Evolutionary conservation across 2,113 vertebrate genomes (phyloP), one percentile per base, ranked within the genome.

Genomic region (Echinops telfairi): DNA sequence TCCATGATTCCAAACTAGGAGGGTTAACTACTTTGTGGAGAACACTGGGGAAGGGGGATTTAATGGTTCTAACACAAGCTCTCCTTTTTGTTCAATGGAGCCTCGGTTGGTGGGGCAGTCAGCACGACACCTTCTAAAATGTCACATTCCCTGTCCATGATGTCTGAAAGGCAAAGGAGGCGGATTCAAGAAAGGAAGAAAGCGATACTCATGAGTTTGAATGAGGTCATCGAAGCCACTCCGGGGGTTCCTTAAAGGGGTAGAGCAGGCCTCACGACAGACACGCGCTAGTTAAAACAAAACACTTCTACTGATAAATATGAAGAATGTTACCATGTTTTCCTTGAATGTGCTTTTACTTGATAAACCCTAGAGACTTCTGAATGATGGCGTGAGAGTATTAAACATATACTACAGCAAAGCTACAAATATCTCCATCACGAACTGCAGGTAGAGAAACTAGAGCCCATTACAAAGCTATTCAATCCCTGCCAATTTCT

Each of bases 101-200:
- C 12, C 84, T 80, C 10, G 8, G 82, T 62, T 89, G 60, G 62
- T 47, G 9, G 25, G 81, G 53, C 77, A 86, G 82, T 91, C 66
- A 71, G 29, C 85, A 68, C 73, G 76, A 36, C 87, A 89, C 71
- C 68, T 88, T 93, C 91, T 86, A 89, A 90, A 92, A 92, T 89
- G 36, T 81, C 84, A 89, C 89, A 81, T 87, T 86, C 68, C 78
- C 84, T 87, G 68, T 92, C 86, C 36, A 93, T 76, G 85, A 92
- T 91, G 80, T 62, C 66, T 91, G 75, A 86, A 71, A 89, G 73
- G 70, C 43, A 77, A 73, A 87, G 33, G 73, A 66, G 62, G 58
- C 89, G 47, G 40, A 58, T 40, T 89, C 78, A 82, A 25, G 76
- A 53, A 23, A 85, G 17, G 57, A 70, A 79, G 71, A 87, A 71